phyloP scores from a whole-genome alignment of 2,888 invertebrate genomes.

The Apotomis capreana region DNA sequence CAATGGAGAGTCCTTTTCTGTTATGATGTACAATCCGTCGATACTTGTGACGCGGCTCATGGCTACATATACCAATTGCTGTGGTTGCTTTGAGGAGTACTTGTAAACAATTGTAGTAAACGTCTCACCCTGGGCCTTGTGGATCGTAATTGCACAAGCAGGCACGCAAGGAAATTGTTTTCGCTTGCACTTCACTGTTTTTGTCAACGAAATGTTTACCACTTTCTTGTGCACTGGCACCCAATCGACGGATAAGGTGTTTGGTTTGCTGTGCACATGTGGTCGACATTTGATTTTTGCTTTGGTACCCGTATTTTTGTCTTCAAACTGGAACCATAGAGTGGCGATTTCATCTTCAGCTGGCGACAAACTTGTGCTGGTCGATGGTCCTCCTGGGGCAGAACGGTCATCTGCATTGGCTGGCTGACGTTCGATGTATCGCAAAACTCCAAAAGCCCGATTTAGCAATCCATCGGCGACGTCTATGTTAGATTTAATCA shows the following conservation, averaged over 20 bases:
- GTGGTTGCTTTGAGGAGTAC: constrained; percentile 44
- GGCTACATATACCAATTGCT: constrained; percentile 44
- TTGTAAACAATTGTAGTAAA: constrained; percentile 46
- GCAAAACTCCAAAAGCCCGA: constrained; percentile 42
- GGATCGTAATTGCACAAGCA: constrained; percentile 45
- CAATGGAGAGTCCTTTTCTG: constrained; percentile 41
- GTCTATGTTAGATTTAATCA: constrained; percentile 47
- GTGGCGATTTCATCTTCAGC: constrained; percentile 43
- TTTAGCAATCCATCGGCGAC: constrained; percentile 46
- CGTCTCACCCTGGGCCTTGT: constrained; percentile 47
- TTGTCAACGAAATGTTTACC: constrained; percentile 45
- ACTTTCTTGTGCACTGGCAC: constrained; percentile 45
- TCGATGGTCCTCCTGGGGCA: constrained; percentile 43
- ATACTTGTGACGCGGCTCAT: constrained; percentile 43
- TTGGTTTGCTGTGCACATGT: constrained; percentile 43
- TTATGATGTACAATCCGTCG: constrained; percentile 41
- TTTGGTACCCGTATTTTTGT: constrained; percentile 41
- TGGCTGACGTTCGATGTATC: constrained; percentile 45
- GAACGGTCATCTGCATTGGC: constrained; percentile 3
- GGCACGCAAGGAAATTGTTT: constrained; percentile 47
- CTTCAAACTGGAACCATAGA: constrained; percentile 46
- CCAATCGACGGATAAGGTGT: constrained; percentile 41
- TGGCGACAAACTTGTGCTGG: constrained; percentile 41
- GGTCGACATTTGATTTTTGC: constrained; percentile 44
- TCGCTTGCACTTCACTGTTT: constrained; percentile 46